Percentiles rank a stretch among this genome's conserved stretches.
phyloP scores from a whole-genome alignment of 2,797 vertebrate species.

The Protosalanx chinensis region DNA sequence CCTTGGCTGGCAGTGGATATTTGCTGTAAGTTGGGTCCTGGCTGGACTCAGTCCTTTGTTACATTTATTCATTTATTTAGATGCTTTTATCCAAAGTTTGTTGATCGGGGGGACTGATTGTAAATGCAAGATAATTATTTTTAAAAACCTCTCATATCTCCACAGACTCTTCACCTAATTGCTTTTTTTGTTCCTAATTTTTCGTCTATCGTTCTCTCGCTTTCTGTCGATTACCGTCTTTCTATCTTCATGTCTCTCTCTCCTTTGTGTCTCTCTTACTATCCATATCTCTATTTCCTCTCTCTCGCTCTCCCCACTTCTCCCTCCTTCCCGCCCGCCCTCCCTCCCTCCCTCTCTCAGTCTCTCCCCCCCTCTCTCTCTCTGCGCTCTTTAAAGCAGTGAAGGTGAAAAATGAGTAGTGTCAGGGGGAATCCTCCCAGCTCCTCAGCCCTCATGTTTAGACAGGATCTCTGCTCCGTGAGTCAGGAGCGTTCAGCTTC shows the following conservation, averaged over 20 bases:
- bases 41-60: constrained; percentile 3
- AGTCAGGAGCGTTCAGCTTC: background rate
- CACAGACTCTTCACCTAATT: constrained; percentile 5
- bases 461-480: background rate
- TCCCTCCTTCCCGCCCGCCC: too few relatives aligned
- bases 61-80: too few relatives aligned
- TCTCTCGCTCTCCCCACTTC: too few relatives aligned
- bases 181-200: background rate
- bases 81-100: too few relatives aligned
- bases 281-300: too few relatives aligned
- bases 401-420: constrained; percentile 4
- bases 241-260: background rate
- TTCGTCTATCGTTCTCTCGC: background rate
- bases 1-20: background rate
- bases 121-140: constrained; percentile 10
- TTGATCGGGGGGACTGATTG: constrained; percentile 6
- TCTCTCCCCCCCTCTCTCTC: background rate
- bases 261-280: background rate
- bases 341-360: too few relatives aligned
- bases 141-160: constrained; percentile 12
- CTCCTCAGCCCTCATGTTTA: background rate
- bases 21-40: background rate
- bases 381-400: constrained; percentile 8
- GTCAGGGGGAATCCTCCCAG: background rate
- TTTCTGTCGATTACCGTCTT: background rate